Percentiles rank a stretch among this genome's conserved stretches.
Conservation (phyloP, 2,888 invertebrate species). For the Thera obeliscata region DNA sequence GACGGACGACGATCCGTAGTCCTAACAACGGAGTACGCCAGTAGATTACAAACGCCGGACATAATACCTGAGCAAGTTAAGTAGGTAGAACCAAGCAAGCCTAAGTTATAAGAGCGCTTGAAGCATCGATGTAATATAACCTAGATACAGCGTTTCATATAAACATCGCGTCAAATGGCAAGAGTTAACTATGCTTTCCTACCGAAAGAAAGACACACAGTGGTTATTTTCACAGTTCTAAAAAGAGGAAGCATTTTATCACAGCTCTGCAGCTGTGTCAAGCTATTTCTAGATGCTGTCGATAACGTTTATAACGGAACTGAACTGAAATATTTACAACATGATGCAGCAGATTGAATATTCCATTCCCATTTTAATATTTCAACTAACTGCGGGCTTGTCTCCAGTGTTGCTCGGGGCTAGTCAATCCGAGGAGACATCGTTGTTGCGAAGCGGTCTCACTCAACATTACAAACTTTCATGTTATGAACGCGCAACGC, state of each 20-base stretch:
- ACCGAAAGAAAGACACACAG: no score
- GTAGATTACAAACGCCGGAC: not conserved
- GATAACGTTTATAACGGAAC: not conserved
- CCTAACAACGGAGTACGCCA: not conserved
- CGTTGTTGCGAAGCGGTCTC: slow-evolving; percentile 14
- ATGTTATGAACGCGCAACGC: slow-evolving; percentile 28
- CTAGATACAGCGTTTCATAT: no score
- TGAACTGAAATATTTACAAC: slow-evolving; percentile 6
- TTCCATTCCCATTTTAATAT: slow-evolving; percentile 1
- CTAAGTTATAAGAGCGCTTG: no score
- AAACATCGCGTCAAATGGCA: no score
- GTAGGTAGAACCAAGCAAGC: no score
- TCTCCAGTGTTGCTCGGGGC: slow-evolving; percentile 4
- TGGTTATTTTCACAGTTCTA: no score
- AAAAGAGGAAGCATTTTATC: not conserved
- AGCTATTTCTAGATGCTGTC: slow-evolving; percentile 14
- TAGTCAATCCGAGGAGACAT: slow-evolving; percentile 8
- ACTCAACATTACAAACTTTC: slow-evolving; percentile 32
- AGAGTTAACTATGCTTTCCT: no score
- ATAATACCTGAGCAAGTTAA: no score
- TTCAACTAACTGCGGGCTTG: slow-evolving; percentile 1
- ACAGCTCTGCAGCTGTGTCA: slow-evolving; percentile 2
- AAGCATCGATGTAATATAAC: no score
- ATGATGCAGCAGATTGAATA: slow-evolving; percentile 1
- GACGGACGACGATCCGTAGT: not conserved